phyloP scores from a whole-genome alignment of 2,888 invertebrate genomes.

The Anthophora plumipes region DNA sequence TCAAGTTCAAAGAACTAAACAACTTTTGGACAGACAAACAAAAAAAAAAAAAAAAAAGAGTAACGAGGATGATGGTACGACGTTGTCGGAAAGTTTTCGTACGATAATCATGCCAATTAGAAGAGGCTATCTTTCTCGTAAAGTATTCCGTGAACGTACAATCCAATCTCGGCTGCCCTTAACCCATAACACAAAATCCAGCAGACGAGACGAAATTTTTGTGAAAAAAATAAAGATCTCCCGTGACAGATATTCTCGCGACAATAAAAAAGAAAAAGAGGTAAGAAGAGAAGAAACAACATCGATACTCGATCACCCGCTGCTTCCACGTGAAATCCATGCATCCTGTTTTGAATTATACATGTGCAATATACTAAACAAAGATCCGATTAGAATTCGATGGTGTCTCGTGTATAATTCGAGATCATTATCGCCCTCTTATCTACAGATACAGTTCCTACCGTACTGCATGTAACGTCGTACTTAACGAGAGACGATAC shows the following conservation, averaged over 20 bases:
- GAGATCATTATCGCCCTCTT: conserved; percentile 41
- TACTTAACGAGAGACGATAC: not conserved
- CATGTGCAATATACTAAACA: conserved; percentile 21
- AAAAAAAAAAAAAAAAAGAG: too few relatives aligned
- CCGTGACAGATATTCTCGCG: not conserved
- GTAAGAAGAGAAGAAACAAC: not conserved
- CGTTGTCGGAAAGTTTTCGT: conserved; percentile 53
- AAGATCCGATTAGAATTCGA: conserved; percentile 45
- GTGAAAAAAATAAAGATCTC: not conserved
- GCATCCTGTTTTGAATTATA: conserved; percentile 32
- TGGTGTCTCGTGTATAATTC: conserved; percentile 47
- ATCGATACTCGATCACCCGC: not conserved
- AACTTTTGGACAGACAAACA: not conserved
- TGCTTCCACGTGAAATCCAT: conserved; percentile 19
- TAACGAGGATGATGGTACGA: not conserved
- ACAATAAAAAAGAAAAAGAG: not conserved
- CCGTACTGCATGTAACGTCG: not conserved
- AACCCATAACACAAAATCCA: not conserved
- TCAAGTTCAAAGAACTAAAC: not conserved
- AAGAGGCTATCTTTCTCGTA: conserved; percentile 38
- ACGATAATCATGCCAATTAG: conserved; percentile 51
- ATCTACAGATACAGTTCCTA: conserved; percentile 29
- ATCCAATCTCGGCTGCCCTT: conserved; percentile 6
- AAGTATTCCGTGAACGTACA: conserved; percentile 7
- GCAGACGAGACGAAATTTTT: not conserved